Conservation (phyloP, 2,888 invertebrate genomes). For the Nineta flava region DNA sequence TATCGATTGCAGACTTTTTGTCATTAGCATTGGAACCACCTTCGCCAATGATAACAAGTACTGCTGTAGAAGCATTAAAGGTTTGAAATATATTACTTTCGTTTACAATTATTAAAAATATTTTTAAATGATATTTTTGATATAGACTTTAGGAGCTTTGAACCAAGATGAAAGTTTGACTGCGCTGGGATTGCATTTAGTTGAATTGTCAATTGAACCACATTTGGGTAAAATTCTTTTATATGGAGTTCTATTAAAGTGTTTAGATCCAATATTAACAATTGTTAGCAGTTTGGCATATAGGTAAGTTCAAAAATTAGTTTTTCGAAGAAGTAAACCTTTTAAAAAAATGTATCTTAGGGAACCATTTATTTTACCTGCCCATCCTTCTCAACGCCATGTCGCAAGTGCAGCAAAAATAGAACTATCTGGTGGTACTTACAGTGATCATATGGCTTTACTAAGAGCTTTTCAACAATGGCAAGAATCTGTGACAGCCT, state of each 20-base stretch:
- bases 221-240: constrained; percentile 83
- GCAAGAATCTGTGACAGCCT: constrained; percentile 24
- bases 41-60: constrained; percentile 54
- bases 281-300: constrained; percentile 75
- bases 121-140: constrained; percentile 33
- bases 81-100: constrained; percentile 17
- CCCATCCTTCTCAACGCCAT: constrained; percentile 44
- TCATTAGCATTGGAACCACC: constrained; percentile 78
- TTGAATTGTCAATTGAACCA: constrained; percentile 87
- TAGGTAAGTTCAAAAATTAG: constrained; percentile 28
- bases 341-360: constrained; percentile 19
- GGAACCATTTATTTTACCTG: constrained; percentile 65
- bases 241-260: constrained; percentile 77
- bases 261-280: constrained; percentile 82
- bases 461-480: constrained; percentile 58
- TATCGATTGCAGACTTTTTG: constrained; percentile 69
- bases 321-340: neutral
- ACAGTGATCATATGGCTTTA: constrained; percentile 82
- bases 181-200: constrained; percentile 69
- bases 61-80: constrained; percentile 41
- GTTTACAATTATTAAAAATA: neutral
- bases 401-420: constrained; percentile 44
- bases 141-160: constrained; percentile 56
- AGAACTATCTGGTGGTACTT: constrained; percentile 55
- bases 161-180: constrained; percentile 77